Evolutionary conservation across 2,888 invertebrate species (phyloP), one percentile per base, ranked within the genome.

Genomic region (Syrphus vitripennis): DNA sequence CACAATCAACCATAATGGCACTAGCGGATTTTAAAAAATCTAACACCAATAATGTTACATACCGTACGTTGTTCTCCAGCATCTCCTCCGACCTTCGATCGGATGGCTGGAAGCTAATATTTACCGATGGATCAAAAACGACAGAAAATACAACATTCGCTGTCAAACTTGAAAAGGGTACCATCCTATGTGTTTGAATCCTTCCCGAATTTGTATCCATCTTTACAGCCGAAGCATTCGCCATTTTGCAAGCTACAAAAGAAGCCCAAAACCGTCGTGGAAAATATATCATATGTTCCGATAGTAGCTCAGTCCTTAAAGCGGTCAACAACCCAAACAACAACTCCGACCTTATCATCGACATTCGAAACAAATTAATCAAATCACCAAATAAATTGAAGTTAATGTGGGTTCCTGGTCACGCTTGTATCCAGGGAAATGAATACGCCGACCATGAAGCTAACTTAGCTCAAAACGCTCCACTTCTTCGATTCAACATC

Each of bases 221-320:
- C 59, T 81, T 75, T 50, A 75, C 81, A 19, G 61, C 61, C 4
- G 69, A 74, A 69, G 69, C 81, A 31, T 40, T 61, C 16, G 69
- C 81, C 16, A 34, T 80, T 16, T 34, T 45, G 12, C 55, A 37
- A 50, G 65, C 67, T 3, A 16, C 42, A 42, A 45, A 37, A 10
- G 55, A 34, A 34, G 55, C 71, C 14, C n/a, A n/a, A n/a, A n/a
- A n/a, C n/a, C n/a, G n/a, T n/a, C n/a, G n/a, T n/a, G n/a, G n/a
- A n/a, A n/a, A n/a, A n/a, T n/a, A n/a, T n/a, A n/a, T n/a, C n/a
- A n/a, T n/a, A n/a, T n/a, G n/a, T n/a, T n/a, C 40, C n/a, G 40
- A 40, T 34, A 34, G 34, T 34, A 34, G 10, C 34, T 34, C 34
- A 10, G 34, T 34, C 34, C 37, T 37, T 12, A 37, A 37, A 14